These are phyloP conservation scores for Pomacea canaliculata DNA, from an alignment of 2,888 invertebrate genomes.

Conservation along the genomic window DNA sequence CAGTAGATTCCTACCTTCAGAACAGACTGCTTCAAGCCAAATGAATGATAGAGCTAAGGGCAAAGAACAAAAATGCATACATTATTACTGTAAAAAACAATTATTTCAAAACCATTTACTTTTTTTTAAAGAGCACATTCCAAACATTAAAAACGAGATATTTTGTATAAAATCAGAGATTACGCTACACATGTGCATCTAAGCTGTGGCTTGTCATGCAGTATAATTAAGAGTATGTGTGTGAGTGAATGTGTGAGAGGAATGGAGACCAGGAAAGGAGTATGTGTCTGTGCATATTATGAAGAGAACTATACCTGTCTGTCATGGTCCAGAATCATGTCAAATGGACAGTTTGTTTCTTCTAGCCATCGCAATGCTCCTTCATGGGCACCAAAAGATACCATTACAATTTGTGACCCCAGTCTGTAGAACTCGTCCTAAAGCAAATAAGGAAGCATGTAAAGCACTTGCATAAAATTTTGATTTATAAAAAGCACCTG, in stretches of 20 bases:
- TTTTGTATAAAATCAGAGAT: too few relatives aligned
- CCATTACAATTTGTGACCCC: conserved; percentile 47
- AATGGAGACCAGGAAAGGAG: too few relatives aligned
- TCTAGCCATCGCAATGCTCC: conserved; percentile 58
- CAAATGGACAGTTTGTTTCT: conserved; percentile 54
- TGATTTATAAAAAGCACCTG: background rate
- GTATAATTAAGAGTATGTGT: too few relatives aligned
- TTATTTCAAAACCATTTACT: too few relatives aligned
- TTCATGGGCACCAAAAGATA: conserved; percentile 57
- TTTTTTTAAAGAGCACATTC: too few relatives aligned
- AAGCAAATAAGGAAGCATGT: background rate
- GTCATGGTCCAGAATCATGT: conserved; percentile 53
- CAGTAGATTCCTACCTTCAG: conserved; percentile 41
- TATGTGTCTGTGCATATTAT: too few relatives aligned
- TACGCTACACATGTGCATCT: too few relatives aligned
- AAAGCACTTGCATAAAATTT: background rate
- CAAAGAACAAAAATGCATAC: conserved; percentile 8
- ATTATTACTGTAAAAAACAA: background rate
- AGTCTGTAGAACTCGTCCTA: conserved; percentile 43
- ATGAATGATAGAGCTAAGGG: conserved; percentile 52
- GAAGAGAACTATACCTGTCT: conserved; percentile 45
- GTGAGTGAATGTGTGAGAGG: too few relatives aligned
- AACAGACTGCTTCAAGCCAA: conserved; percentile 54
- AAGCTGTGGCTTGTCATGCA: too few relatives aligned
- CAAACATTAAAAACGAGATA: too few relatives aligned